Base-by-base conservation (phyloP, 1,140 invertebrate species). In the Sycophila sp. region DNA sequence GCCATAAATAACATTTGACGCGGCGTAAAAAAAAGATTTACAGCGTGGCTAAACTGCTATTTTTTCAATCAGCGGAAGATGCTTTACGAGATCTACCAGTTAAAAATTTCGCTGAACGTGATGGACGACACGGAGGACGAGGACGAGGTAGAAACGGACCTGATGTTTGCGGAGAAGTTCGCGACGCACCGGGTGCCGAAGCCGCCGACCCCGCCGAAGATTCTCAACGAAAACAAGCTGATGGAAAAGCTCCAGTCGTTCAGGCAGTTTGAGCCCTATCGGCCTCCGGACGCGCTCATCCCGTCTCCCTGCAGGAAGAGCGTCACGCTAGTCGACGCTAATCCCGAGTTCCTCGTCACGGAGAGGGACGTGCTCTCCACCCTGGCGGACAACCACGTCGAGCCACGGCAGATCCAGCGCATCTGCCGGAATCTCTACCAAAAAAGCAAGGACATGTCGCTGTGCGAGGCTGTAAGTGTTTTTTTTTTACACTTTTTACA, bases 41-140 rank as follows among this genome's bases (percentile, higher is more conserved):
- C n/a, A n/a, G n/a, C n/a, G n/a, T n/a, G n/a, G n/a, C n/a, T n/a
- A n/a, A n/a, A n/a, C n/a, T n/a, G n/a, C n/a, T n/a, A n/a, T n/a
- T n/a, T n/a, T n/a, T n/a, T 10, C 47, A 10, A 69, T 49, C 72
- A 87, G 85, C 76, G 83, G 69, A 82, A 76, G 77, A 87, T 87
- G 86, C 67, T 83, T 7, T 78, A 82, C 19, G 86, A 87, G 73
- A 80, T 87, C 4, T 79, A 85, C 60, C 83, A 83, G 42, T 72
- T 87, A 24, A 86, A 84, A 68, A 75, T 77, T n/a, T 80, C 83
- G 36, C 74, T 87, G 28, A 83, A 83, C 36, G 79, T 87, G 26
- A 68, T 71, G 13, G 79, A 82, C 7, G 79, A 84, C 17, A 76
- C 78, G 4, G 83, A 86, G 1, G 67, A 69, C 1, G 40, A 53